Evolutionary conservation across 2,113 vertebrate species (phyloP), one percentile per base, ranked within the genome.

Genomic region (Phaethon lepturus): DNA sequence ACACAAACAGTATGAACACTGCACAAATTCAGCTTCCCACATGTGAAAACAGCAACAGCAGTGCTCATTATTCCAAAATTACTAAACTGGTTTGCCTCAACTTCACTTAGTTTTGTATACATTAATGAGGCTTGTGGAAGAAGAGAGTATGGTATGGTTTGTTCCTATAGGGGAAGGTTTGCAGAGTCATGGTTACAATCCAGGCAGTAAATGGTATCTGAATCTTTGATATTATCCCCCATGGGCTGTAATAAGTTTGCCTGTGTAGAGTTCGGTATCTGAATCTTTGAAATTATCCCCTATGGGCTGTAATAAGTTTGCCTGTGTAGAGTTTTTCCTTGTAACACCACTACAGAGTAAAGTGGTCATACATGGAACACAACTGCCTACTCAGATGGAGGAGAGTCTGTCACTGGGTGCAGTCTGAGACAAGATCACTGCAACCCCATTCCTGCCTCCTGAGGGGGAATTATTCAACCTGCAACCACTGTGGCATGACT

Each of bases 41-140:
- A 5, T 2, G 0, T 56, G 44, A 16, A 74, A 90, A 58, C 3
- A 1, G 1, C 9, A 35, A 38, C 2, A 1, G 1, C 33, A 56
- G 2, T 35, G 22, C 47, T 87, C 6, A 3, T 35, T 35, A 47
- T 71, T 55, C 19, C 12, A 72, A 86, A 75, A 17, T 31, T 63
- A 24, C 2, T 40, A 8, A 63, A 58, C 14, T 68, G 7, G 0
- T 56, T 82, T 88, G 13, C 31, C 9, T 56, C 25, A 59, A 1
- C 11, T 40, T 83, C 7, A 60, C 31, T 50, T 73, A 18, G 35
- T 40, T 66, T 68, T 28, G 1, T 22, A 72, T 71, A 26, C 16
- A 24, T 60, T 49, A 76, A 29, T 7, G 6, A 88, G 19, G 19
- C 31, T 25, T 25, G 18, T 23, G 11, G 64, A 80, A 59, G 7